These are phyloP conservation scores for Limosa lapponica DNA, from an alignment of 2,797 vertebrate species.

Conservation along the genomic window DNA sequence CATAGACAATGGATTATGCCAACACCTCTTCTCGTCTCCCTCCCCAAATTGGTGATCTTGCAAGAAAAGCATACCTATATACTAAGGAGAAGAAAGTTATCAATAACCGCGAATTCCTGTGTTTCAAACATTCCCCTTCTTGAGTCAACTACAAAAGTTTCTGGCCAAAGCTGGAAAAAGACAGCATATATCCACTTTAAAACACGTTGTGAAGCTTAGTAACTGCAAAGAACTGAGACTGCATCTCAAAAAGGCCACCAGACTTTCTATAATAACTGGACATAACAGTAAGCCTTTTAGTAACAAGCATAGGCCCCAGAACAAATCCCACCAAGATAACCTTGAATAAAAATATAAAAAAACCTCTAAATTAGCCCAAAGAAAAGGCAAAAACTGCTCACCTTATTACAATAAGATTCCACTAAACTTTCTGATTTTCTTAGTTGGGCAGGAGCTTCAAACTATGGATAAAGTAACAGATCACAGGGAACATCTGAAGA, in stretches of 20 bases:
- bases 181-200: rapidly evolving
- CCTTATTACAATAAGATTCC: not conserved
- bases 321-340: not conserved
- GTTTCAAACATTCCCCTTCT: not conserved
- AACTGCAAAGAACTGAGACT: not conserved
- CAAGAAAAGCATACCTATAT: not conserved
- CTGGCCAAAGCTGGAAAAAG: not conserved
- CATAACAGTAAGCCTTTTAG: not conserved
- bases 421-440: not conserved
- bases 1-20: rapidly evolving
- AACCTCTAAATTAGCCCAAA: not conserved
- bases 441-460: not conserved
- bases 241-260: rapidly evolving
- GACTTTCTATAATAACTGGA: not conserved
- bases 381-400: not conserved
- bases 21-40: rapidly evolving
- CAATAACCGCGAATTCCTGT: not conserved
- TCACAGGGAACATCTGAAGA: not conserved
- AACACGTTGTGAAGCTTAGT: rapidly evolving
- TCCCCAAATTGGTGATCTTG: not conserved
- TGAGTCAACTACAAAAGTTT: not conserved
- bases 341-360: not conserved
- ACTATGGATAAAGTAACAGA: not conserved
- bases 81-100: not conserved
- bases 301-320: not conserved